These are phyloP conservation scores for Seriola dumerili DNA, from an alignment of 2,113 vertebrate genomes.

Conservation along the genomic window DNA sequence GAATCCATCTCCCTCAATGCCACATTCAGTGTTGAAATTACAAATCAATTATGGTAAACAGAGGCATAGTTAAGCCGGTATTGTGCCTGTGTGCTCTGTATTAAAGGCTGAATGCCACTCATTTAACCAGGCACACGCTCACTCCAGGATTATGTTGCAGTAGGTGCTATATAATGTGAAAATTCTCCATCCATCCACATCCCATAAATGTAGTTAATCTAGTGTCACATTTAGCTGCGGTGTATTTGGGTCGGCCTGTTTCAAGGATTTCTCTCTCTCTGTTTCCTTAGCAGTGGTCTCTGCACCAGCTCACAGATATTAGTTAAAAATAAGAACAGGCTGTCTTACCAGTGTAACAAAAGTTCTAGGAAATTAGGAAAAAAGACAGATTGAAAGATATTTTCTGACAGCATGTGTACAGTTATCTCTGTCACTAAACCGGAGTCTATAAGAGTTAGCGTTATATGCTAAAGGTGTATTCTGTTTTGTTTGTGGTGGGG, in stretches of 20 bases:
- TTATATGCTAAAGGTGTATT: too few species aligned
- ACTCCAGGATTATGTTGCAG: constrained; percentile 24
- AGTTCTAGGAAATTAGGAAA: not conserved
- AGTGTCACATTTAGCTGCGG: constrained; percentile 42
- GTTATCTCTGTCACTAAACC: too few species aligned
- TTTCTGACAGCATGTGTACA: too few species aligned
- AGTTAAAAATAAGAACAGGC: constrained; percentile 37
- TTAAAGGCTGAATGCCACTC: constrained; percentile 49
- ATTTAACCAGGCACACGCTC: constrained; percentile 29
- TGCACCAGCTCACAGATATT: constrained; percentile 28
- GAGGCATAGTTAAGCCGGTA: constrained; percentile 37
- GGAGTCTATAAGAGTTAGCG: too few species aligned
- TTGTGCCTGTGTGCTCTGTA: constrained; percentile 40
- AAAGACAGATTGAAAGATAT: not conserved
- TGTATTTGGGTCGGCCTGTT: constrained; percentile 17
- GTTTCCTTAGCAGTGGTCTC: constrained; percentile 29
- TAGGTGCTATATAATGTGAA: constrained; percentile 8
- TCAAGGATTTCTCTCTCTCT: constrained; percentile 27
- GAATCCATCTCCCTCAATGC: constrained; percentile 63
- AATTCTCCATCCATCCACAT: constrained; percentile 9
- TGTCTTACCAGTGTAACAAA: constrained; percentile 18
- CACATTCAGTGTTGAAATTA: constrained; percentile 56
- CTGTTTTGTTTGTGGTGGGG: too few species aligned
- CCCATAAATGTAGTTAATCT: constrained; percentile 35
- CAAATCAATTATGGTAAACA: constrained; percentile 64